phyloP scores from a whole-genome alignment of 2,888 invertebrate species.

The Rugalucina vietnamica region DNA sequence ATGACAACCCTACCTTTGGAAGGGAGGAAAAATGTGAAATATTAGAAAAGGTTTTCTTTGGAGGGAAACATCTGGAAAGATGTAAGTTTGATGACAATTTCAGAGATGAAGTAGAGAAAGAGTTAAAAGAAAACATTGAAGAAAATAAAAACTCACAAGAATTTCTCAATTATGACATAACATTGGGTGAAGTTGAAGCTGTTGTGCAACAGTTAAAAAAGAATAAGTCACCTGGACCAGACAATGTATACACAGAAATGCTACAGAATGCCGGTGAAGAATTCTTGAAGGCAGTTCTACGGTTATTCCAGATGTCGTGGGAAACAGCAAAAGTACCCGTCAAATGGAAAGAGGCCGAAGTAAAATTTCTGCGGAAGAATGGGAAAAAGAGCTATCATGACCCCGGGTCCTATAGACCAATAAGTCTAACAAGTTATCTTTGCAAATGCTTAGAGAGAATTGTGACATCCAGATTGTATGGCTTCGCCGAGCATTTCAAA shows the following conservation, averaged over 20 bases:
- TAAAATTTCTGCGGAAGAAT: conserved; percentile 19
- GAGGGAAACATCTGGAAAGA: not conserved
- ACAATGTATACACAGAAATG: not conserved
- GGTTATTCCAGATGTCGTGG: conserved; percentile 12
- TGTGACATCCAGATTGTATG: conserved; percentile 10
- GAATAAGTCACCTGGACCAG: conserved; percentile 10
- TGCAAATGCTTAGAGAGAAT: conserved; percentile 26
- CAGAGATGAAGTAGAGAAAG: not conserved
- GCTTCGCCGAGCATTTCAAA: conserved; percentile 14
- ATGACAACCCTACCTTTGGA: not conserved
- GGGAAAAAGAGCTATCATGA: conserved; percentile 25
- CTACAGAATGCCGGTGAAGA: conserved; percentile 17
- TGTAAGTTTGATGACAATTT: not conserved
- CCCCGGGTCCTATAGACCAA: conserved; percentile 12
- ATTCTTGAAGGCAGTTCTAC: not conserved
- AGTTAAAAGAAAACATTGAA: not conserved
- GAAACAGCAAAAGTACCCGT: not conserved
- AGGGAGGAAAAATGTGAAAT: conserved; percentile 10
- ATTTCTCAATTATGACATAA: conserved; percentile 17
- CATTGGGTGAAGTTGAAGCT: conserved; percentile 7
- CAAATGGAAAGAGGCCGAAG: conserved; percentile 16
- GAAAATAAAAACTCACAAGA: not conserved
- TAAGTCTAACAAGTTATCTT: conserved; percentile 24
- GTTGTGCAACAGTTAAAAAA: conserved; percentile 8
- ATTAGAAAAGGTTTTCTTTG: conserved; percentile 18